Evolutionary conservation across 1,140 invertebrate species (phyloP), one percentile per base, ranked within the genome.

Genomic region (Musca vetustissima): DNA sequence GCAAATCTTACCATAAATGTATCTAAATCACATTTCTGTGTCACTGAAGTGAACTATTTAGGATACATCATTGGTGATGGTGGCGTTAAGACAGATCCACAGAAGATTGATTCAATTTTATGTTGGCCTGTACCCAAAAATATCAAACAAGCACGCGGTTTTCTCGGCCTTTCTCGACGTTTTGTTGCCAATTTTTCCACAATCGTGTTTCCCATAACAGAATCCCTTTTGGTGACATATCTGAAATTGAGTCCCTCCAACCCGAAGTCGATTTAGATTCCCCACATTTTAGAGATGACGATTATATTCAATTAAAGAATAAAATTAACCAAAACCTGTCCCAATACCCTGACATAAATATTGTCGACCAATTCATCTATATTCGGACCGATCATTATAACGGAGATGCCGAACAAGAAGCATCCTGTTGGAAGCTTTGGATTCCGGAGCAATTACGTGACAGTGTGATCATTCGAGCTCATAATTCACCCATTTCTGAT

Each of bases 201-300:
- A 32, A 9, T 4, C 3, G 9, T 9, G 3, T 32, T 32, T 32
- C 28, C 28, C 3, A 32, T 32, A 32, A 32, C 28, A 32, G 28
- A 32, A 9, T n/a, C n/a, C n/a, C 4, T 32, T 32, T 32, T 32
- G 9, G 3, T 9, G 28, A 32, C 28, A 32, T 4, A 32, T 4
- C 3, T 3, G 28, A 32, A 32, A 32, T 68, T 17, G 57, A 52
- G 15, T 7, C 48, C 4, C 9, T 22, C 11, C 21, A 25, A 3
- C 32, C 53, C 22, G 21, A 14, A 43, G 36, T 64, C 4, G 68
- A 69, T 25, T 22, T 53, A 21, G 25, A 52, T 36, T 69, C 57
- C 25, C 14, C 14, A 7, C 15, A 24, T 8, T 69, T 69, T 52
- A 9, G 21, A 19, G 4, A 53, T 53, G 17, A 17, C 17, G 50